These are phyloP conservation scores for Hydrochoerus hydrochaeris DNA, from an alignment of 2,113 vertebrate genomes.

Conservation along the genomic window DNA sequence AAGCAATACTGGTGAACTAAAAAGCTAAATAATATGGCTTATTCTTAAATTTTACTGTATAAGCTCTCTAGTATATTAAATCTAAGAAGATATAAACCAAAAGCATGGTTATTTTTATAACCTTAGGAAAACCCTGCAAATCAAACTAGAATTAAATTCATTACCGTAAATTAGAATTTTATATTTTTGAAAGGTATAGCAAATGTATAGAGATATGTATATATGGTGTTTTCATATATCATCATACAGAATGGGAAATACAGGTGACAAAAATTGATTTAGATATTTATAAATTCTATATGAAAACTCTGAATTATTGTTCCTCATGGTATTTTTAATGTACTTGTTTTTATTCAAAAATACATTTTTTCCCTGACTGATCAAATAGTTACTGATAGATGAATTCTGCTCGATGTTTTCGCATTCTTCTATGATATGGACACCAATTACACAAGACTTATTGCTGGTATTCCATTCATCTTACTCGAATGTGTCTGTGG, in stretches of 20 bases:
- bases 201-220: background rate
- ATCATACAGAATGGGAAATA: background rate
- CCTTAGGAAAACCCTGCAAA: background rate
- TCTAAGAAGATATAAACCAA: background rate
- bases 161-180: conserved; percentile 3
- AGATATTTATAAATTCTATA: background rate
- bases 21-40: background rate
- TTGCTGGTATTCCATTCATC: background rate
- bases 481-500: background rate
- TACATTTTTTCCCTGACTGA: background rate
- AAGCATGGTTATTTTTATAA: background rate
- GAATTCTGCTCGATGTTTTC: background rate
- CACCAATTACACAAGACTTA: background rate
- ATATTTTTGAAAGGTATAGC: background rate
- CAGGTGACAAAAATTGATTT: background rate
- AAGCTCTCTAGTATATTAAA: background rate
- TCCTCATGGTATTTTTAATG: background rate
- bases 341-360: background rate
- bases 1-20: background rate
- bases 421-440: background rate
- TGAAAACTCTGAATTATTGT: background rate
- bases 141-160: background rate
- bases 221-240: background rate
- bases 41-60: background rate
- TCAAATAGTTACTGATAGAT: background rate